Percentiles rank a stretch among this genome's conserved stretches.
phyloP scores from a whole-genome alignment of 2,797 vertebrate genomes.

The Lepidocolaptes lacrymiger region DNA sequence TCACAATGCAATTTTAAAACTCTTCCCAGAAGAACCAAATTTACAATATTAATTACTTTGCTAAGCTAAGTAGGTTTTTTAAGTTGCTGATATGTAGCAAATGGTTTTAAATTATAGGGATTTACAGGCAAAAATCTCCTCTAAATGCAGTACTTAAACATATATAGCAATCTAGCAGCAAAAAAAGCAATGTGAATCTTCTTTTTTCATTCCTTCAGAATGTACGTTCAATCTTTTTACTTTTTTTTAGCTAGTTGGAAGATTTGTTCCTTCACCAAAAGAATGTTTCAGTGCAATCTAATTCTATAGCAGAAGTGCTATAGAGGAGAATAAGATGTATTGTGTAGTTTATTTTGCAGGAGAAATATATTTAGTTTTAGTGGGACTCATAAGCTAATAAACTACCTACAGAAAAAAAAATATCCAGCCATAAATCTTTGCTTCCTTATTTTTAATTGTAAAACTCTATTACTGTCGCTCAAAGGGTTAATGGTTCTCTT shows the following conservation, averaged over 20 bases:
- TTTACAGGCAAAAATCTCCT: not conserved
- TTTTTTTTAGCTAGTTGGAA: not conserved
- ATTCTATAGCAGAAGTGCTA: slow-evolving; percentile 20
- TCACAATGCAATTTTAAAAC: not conserved
- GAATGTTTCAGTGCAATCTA: not conserved
- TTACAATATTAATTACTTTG: slow-evolving; percentile 49
- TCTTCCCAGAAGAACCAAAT: slow-evolving; percentile 28
- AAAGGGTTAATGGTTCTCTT: slow-evolving; percentile 90
- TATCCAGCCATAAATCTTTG: slow-evolving; percentile 52
- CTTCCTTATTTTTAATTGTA: slow-evolving; percentile 52
- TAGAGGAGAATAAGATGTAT: slow-evolving; percentile 29
- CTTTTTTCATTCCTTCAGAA: not conserved
- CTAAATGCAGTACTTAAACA: not conserved
- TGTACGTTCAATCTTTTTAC: not conserved
- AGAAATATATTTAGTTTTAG: slow-evolving; percentile 18
- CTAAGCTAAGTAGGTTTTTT: not conserved
- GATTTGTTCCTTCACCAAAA: slow-evolving; percentile 19
- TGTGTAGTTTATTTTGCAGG: not conserved
- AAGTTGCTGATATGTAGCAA: not conserved
- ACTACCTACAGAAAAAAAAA: not conserved
- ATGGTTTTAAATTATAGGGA: not conserved
- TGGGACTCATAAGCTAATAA: slow-evolving; percentile 13
- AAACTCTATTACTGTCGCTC: slow-evolving; percentile 71
- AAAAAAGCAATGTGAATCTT: not conserved
- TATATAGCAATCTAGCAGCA: not conserved